These are phyloP conservation scores for Agrilus cyanescens DNA, from an alignment of 2,888 invertebrate genomes.

Conservation along the genomic window DNA sequence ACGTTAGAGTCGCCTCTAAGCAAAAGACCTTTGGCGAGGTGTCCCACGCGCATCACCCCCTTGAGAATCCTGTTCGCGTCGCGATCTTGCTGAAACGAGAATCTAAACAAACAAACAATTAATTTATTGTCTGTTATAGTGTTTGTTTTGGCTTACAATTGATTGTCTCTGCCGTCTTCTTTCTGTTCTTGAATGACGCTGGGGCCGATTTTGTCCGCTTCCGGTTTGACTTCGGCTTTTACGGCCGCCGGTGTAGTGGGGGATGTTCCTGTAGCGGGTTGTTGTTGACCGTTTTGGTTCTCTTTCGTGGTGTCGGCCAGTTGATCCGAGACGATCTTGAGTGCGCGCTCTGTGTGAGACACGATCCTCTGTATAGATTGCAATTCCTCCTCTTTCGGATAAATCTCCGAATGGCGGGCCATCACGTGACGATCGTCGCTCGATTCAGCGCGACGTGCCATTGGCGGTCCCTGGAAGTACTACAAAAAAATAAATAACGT, in stretches of 20 bases:
- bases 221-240: constrained; percentile 1
- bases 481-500: constrained; percentile 7
- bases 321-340: constrained; percentile 88
- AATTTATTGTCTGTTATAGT: background rate
- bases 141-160: constrained; percentile 43
- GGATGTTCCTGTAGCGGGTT: constrained; percentile 16
- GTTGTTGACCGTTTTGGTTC: constrained; percentile 20
- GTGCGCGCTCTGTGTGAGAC: constrained; percentile 82
- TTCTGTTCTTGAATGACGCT: constrained; percentile 32
- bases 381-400: constrained; percentile 83
- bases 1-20: constrained; percentile 82
- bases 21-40: constrained; percentile 79
- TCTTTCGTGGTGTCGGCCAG: constrained; percentile 51
- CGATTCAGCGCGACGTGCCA: constrained; percentile 75
- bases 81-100: constrained; percentile 55
- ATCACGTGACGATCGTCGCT: constrained; percentile 92
- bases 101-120: constrained; percentile 31
- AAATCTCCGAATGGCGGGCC: constrained; percentile 85
- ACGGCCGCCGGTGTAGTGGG: constrained; percentile 6
- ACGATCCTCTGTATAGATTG: constrained; percentile 86
- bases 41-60: constrained; percentile 94
- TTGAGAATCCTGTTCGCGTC: constrained; percentile 65
- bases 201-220: constrained; percentile 15
- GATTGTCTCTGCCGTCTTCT: constrained; percentile 72
- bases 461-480: constrained; percentile 47